phyloP scores from a whole-genome alignment of 1,140 invertebrate genomes.

The Drosophila albomicans region DNA sequence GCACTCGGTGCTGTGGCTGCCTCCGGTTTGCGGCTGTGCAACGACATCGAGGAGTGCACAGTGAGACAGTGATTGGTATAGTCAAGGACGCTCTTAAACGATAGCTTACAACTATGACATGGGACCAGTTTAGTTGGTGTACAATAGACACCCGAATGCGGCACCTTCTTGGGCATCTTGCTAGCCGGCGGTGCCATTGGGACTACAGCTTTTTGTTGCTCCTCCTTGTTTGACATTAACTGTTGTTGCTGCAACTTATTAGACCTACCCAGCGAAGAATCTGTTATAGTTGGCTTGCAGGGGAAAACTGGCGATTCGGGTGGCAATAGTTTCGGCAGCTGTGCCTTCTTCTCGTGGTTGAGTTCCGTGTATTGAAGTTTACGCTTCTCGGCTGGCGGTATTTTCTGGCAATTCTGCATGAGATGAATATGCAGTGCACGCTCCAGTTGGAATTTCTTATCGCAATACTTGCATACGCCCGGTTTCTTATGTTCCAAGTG shows the following conservation, averaged over 20 bases:
- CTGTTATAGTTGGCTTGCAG: conserved; percentile 9
- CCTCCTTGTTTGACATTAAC: neutral
- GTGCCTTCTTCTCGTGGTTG: conserved; percentile 73
- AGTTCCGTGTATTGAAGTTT: conserved; percentile 74
- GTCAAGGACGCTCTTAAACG: conserved; percentile 75
- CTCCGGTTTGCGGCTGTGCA: conserved; percentile 34
- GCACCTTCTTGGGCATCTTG: conserved; percentile 62
- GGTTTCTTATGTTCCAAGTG: conserved; percentile 45
- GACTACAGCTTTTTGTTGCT: neutral
- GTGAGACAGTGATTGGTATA: conserved; percentile 73
- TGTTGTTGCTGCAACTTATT: neutral
- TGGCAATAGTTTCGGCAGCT: conserved; percentile 59
- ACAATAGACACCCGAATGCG: conserved; percentile 71
- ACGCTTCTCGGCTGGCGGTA: conserved; percentile 73
- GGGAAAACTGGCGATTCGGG: neutral
- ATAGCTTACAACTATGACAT: conserved; percentile 70
- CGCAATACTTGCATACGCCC: conserved; percentile 70
- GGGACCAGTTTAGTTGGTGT: conserved; percentile 75
- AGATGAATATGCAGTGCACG: conserved; percentile 77
- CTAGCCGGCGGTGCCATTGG: conserved; percentile 56
- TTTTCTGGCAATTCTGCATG: conserved; percentile 76
- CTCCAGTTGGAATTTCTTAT: conserved; percentile 75
- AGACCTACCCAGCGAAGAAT: neutral
- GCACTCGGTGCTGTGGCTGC: conserved; percentile 60
- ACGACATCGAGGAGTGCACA: conserved; percentile 42